These are phyloP conservation scores for Dryomyza anilis DNA, from an alignment of 2,888 invertebrate genomes.

Conservation along the genomic window DNA sequence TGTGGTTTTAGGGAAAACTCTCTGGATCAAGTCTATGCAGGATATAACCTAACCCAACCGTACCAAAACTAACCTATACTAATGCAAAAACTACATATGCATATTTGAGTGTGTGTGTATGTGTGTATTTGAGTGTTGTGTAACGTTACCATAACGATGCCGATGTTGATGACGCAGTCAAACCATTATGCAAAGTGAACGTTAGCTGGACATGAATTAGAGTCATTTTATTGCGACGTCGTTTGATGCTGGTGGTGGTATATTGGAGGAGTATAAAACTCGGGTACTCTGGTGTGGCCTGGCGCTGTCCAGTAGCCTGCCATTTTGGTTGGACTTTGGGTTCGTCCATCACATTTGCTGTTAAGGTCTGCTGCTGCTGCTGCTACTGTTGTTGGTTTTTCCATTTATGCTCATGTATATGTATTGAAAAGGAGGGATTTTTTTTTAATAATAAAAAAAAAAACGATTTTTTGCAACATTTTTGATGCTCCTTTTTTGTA, in stretches of 20 bases:
- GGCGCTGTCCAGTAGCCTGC: neutral
- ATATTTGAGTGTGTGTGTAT: too few species aligned
- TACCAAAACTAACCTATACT: too few species aligned
- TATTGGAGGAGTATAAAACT: too few species aligned
- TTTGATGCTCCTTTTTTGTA: neutral
- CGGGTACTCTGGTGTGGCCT: neutral
- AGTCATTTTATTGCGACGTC: conserved; percentile 16
- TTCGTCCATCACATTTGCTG: neutral
- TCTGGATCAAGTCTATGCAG: too few species aligned
- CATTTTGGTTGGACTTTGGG: neutral
- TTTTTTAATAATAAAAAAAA: too few species aligned
- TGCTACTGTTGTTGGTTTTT: neutral
- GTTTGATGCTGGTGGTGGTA: too few species aligned
- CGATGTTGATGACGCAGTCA: conserved; percentile 10
- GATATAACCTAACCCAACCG: too few species aligned
- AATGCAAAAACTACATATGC: too few species aligned
- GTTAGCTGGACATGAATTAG: conserved; percentile 23
- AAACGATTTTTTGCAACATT: neutral
- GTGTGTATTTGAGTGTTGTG: too few species aligned
- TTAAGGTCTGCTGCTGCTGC: neutral
- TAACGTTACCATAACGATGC: conserved; percentile 16
- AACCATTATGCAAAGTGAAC: conserved; percentile 23
- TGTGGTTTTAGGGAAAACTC: too few species aligned
- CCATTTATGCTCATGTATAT: neutral
- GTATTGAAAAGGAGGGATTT: too few species aligned